Conservation (phyloP, 2,797 vertebrate species). For the Rhinichthys osculus region DNA sequence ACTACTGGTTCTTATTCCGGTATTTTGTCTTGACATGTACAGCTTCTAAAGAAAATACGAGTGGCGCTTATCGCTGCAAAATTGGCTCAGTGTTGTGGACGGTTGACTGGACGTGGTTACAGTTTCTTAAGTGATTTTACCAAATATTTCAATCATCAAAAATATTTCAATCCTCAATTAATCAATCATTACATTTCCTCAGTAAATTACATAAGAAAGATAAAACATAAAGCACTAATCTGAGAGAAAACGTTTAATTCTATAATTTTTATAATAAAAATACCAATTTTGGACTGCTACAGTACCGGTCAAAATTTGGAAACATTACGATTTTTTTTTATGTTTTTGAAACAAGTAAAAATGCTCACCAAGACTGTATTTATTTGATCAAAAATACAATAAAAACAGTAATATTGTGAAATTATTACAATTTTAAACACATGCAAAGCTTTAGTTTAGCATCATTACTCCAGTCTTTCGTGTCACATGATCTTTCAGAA, state of each 20-base stretch:
- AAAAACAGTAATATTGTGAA: too few relatives aligned
- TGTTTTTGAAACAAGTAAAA: too few relatives aligned
- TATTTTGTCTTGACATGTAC: background rate
- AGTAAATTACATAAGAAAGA: background rate
- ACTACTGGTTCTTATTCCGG: conserved; percentile 13
- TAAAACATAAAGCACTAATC: background rate
- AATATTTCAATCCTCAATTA: background rate
- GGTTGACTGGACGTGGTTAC: background rate
- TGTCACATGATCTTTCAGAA: too few relatives aligned
- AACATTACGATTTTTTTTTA: too few relatives aligned
- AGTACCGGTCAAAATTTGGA: too few relatives aligned
- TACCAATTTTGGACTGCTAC: too few relatives aligned
- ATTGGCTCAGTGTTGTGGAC: background rate
- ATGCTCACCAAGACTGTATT: too few relatives aligned
- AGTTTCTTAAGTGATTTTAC: background rate
- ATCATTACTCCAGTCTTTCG: too few relatives aligned
- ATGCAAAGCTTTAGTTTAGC: too few relatives aligned
- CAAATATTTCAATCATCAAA: background rate
- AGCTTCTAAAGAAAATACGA: background rate
- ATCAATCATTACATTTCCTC: background rate
- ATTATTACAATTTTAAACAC: too few relatives aligned
- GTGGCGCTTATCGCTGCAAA: background rate
- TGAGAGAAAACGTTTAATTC: background rate
- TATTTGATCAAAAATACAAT: too few relatives aligned
- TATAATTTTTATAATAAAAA: background rate